Base-by-base conservation (phyloP, 2,113 vertebrate genomes). In the Platichthys flesus region DNA sequence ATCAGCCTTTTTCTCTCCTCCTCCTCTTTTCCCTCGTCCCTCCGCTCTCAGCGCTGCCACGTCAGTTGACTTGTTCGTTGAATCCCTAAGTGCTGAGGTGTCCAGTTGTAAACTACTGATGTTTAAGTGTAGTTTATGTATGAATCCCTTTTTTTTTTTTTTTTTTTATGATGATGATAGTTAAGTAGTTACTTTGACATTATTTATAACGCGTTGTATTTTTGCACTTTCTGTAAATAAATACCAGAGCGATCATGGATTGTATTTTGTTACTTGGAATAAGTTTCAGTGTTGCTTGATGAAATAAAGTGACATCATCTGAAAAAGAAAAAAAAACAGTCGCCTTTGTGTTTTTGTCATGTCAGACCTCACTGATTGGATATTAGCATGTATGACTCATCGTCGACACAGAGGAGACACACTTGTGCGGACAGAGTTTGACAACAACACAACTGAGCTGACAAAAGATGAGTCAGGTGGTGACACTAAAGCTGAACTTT, bases 281-380 rank as follows among this genome's bases (percentile, higher is more conserved):
- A 67, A 9, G 28, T 59, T 65, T 76, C 16, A 80, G 6, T 77
- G 26, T 58, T 81, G 56, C 28, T 70, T 71, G 42, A 72, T 71
- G 24, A 79, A 88, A 90, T 89, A 91, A 89, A 92, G 64, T 69
- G 61, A 71, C 54, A 57, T 81, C 54, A 56, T 79, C 20, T 31
- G 59, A 15, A 3, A 56, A 23, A 24, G 26, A 5, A 18, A 26
- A 4, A 5, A n/a, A 26, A 5, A 56, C 31, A 2, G 20, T 64
- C 14, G 0, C 35, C 59, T 62, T 84, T 69, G 54, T 82, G 61
- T 55, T 37, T 15, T 14, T 71, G 64, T 80, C 51, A 24, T 59
- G 40, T 59, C 23, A 52, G 13, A 28, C 16, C 21, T 68, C 5
- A 16, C 28, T 62, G 49, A 72, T 81, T 69, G 79, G 7, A 73